Evolutionary conservation across 1,140 invertebrate species (phyloP).

Genomic region (Nautilus pompilius): DNA sequence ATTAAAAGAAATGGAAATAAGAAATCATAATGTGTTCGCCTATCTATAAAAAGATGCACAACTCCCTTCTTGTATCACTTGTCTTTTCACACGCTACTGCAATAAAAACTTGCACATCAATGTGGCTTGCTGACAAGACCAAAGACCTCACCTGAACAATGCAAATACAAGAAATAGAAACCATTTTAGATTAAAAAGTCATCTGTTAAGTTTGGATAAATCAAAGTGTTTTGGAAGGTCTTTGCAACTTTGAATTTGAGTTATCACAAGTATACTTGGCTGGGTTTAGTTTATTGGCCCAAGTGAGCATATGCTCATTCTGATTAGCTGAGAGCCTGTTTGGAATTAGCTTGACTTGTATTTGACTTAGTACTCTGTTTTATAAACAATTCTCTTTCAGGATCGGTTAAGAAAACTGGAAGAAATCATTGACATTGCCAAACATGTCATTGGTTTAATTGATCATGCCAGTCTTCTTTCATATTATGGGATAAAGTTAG

Average conservation of each 20-base stretch:
- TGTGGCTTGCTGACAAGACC: no score
- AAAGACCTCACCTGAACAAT: no score
- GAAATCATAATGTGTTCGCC: no score
- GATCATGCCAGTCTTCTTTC: slow-evolving; percentile 70
- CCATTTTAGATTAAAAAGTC: no score
- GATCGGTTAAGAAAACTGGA: slow-evolving; percentile 31
- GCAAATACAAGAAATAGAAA: no score
- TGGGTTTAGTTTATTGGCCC: neutral
- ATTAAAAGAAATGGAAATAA: no score
- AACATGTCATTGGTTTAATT: slow-evolving; percentile 69
- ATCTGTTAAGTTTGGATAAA: neutral
- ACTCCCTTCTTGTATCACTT: no score
- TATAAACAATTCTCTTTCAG: slow-evolving; percentile 22
- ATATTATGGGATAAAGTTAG: slow-evolving; percentile 76
- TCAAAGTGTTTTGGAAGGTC: neutral
- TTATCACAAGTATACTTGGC: neutral
- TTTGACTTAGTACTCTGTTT: neutral
- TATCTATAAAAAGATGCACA: no score
- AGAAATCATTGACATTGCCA: slow-evolving; percentile 61
- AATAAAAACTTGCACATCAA: no score
- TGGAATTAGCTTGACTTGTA: neutral
- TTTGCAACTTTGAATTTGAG: neutral
- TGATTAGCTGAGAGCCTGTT: neutral
- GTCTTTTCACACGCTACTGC: no score
- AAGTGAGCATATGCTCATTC: neutral